Conservation (phyloP, 2,113 vertebrate genomes). For the Herpetotheres cachinnans region DNA sequence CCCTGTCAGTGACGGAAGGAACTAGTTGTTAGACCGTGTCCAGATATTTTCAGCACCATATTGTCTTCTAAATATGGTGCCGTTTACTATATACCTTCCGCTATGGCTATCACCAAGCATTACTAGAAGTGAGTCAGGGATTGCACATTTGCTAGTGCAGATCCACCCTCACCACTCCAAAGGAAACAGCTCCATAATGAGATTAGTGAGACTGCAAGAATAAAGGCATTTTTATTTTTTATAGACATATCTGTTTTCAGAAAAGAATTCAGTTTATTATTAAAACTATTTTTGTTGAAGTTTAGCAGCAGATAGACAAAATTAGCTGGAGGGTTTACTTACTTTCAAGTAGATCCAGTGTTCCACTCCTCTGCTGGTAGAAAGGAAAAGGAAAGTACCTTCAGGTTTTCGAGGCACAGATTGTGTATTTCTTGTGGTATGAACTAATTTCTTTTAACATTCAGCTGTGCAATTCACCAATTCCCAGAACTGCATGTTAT, state of each 20-base stretch:
- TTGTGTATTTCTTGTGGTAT: slow-evolving; percentile 1
- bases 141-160: neutral
- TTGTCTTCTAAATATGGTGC: neutral
- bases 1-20: neutral
- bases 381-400: neutral
- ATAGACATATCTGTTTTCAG: neutral
- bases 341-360: neutral
- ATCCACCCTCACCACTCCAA: neutral
- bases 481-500: slow-evolving; percentile 34
- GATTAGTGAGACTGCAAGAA: neutral
- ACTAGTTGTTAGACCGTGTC: neutral
- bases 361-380: neutral
- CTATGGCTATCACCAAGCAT: neutral
- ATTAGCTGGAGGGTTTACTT: slow-evolving; percentile 12
- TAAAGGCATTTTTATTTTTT: neutral
- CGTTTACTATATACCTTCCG: neutral
- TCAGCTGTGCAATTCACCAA: slow-evolving; percentile 15
- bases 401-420: slow-evolving; percentile 15
- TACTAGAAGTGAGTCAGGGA: neutral
- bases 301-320: neutral
- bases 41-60: neutral
- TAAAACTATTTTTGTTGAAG: neutral
- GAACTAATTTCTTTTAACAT: slow-evolving; percentile 25
- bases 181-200: neutral
- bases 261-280: neutral